Base-by-base conservation (phyloP, 2,113 vertebrate genomes). In the Parus major region DNA sequence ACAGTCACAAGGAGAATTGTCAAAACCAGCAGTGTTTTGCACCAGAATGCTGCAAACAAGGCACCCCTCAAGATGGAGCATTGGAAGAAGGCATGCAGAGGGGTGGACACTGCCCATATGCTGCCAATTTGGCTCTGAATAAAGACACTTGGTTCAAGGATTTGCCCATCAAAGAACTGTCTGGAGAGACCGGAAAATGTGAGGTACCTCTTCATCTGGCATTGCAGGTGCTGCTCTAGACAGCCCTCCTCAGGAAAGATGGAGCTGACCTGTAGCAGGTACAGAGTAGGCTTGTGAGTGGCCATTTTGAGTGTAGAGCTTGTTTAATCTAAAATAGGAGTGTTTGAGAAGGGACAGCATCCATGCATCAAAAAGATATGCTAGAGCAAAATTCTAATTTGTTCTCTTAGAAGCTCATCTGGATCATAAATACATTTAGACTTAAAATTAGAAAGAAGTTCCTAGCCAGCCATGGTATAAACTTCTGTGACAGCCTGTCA, bases 391-490 rank as follows among this genome's bases (percentile, higher is more conserved):
- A 93, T 25, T 49, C 73, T 82, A 49, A 64, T 33, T 60, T 2
- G 1, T 90, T 69, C 47, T 93, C 70, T 68, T 68, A 91, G 53
- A 76, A 85, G 65, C 27, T 96, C 75, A 87, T 82, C 72, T 94
- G 84, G 90, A 84, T 69, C 73, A 68, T 71, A 91, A 91, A 93
- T 65, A 91, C 23, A 87, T 79, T 90, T 68, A 90, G 66, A 71
- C 35, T 87, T 85, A 91, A 94, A 96, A 96, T 91, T 86, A 96
- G 90, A 96, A 91, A 94, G 87, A 79, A 65, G 82, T 76, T 90
- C 85, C 78, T 85, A 82, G 78, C 65, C 57, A 95, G 93, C 66
- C 93, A 57, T 31, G 65, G 53, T 49, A 79, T 82, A 90, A 96
- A 87, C 73, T 86, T 69, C 80, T 82, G 66, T 1, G 15, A 85